Evolutionary conservation across 2,113 vertebrate species (phyloP).

Genomic region (Rhynchopsitta pachyrhyncha): DNA sequence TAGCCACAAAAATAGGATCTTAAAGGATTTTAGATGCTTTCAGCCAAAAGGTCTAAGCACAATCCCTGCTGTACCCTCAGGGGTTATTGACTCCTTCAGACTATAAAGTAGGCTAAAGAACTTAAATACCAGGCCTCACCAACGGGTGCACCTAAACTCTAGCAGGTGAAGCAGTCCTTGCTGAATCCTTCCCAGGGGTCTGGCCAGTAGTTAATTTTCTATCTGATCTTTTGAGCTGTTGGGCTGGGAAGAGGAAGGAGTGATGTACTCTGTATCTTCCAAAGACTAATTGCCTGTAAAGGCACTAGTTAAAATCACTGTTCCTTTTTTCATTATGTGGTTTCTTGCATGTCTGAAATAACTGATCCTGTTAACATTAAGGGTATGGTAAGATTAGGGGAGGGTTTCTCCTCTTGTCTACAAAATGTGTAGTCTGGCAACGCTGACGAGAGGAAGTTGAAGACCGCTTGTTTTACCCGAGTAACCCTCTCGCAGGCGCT

Average conservation of each 20-base stretch:
- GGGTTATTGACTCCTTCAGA: not conserved
- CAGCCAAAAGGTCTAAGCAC: not conserved
- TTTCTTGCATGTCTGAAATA: not conserved
- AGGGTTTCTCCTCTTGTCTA: not conserved
- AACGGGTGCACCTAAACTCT: not conserved
- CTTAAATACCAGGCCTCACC: not conserved
- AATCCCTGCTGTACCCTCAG: not conserved
- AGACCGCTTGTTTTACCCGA: not conserved
- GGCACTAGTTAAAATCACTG: not conserved
- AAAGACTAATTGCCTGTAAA: not conserved
- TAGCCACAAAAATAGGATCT: not conserved
- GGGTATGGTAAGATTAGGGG: rapidly evolving
- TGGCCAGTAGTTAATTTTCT: not conserved
- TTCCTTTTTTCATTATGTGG: not conserved
- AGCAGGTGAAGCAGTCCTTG: rapidly evolving
- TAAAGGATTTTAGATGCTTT: not conserved
- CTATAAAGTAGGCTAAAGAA: not conserved
- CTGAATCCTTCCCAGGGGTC: not conserved
- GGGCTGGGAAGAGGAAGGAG: not conserved
- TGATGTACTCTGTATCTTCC: not conserved
- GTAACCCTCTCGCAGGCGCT: not conserved
- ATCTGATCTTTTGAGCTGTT: not conserved
- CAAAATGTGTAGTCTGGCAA: rapidly evolving
- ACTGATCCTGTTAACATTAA: rapidly evolving
- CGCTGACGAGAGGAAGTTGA: rapidly evolving